Conservation (phyloP, 2,113 vertebrate species). For the Oreochromis tanganicae region DNA sequence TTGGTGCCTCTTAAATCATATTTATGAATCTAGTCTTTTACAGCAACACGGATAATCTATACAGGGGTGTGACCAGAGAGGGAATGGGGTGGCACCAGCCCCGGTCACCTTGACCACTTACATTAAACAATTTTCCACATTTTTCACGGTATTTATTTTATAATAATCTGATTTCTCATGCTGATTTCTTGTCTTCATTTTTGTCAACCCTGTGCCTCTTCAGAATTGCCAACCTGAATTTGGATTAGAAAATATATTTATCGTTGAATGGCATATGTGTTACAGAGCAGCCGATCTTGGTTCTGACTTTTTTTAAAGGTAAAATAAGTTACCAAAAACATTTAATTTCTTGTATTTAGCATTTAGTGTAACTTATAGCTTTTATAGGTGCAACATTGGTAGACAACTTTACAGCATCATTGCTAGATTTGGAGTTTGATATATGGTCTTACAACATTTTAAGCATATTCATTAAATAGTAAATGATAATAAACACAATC, state of each 20-base stretch:
- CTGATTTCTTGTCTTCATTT: background rate
- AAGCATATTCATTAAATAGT: background rate
- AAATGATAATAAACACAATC: background rate
- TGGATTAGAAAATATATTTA: background rate
- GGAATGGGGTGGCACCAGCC: background rate
- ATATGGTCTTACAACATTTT: background rate
- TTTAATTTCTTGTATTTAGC: background rate
- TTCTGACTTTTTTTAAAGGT: background rate
- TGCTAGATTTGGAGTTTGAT: background rate
- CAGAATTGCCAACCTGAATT: background rate
- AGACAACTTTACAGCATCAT: background rate
- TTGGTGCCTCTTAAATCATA: background rate
- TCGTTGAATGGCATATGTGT: background rate
- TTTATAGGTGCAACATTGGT: background rate
- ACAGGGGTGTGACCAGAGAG: background rate
- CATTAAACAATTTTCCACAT: background rate
- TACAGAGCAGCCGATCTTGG: background rate
- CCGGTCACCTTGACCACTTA: background rate
- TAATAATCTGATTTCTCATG: accelerated
- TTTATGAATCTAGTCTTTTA: background rate
- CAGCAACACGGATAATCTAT: background rate
- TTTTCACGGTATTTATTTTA: background rate
- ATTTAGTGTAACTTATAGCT: background rate
- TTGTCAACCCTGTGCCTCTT: background rate
- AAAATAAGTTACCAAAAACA: background rate